These are phyloP conservation scores for Theristicus caerulescens DNA, from an alignment of 2,113 vertebrate species.

Conservation along the genomic window DNA sequence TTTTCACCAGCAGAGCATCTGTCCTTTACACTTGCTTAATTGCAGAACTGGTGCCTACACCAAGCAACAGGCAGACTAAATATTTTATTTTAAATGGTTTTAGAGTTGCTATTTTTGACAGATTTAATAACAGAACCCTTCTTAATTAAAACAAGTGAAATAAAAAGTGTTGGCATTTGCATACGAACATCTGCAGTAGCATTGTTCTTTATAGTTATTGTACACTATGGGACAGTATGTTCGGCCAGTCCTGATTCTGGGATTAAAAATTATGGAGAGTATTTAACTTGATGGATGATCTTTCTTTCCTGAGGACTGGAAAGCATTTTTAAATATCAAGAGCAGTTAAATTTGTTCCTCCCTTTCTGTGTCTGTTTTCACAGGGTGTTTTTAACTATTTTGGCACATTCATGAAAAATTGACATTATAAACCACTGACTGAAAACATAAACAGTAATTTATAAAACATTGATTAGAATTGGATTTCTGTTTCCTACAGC, in stretches of 20 bases:
- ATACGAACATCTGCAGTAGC: slow-evolving; percentile 43
- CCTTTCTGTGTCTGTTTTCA: not conserved
- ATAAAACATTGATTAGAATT: not conserved
- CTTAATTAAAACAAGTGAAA: slow-evolving; percentile 63
- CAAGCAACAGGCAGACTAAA: not conserved
- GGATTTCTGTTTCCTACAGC: not conserved
- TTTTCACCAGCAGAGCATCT: not conserved
- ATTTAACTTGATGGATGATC: not conserved
- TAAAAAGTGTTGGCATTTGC: slow-evolving; percentile 51
- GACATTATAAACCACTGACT: not conserved
- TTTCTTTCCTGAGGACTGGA: not conserved
- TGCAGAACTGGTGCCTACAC: not conserved
- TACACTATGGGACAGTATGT: not conserved
- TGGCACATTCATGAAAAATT: not conserved
- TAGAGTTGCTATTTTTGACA: slow-evolving; percentile 21
- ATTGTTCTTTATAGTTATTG: slow-evolving; percentile 15
- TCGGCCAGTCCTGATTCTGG: slow-evolving; percentile 14
- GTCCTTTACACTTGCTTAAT: not conserved
- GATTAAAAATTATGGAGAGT: slow-evolving; percentile 20
- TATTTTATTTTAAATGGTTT: slow-evolving; percentile 35
- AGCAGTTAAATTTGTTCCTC: not conserved
- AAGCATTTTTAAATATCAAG: slow-evolving; percentile 29
- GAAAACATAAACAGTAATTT: not conserved
- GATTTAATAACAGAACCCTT: slow-evolving; percentile 15
- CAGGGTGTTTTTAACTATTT: not conserved